phyloP scores from a whole-genome alignment of 2,888 invertebrate species.

The Hirudinaria manillensis region DNA sequence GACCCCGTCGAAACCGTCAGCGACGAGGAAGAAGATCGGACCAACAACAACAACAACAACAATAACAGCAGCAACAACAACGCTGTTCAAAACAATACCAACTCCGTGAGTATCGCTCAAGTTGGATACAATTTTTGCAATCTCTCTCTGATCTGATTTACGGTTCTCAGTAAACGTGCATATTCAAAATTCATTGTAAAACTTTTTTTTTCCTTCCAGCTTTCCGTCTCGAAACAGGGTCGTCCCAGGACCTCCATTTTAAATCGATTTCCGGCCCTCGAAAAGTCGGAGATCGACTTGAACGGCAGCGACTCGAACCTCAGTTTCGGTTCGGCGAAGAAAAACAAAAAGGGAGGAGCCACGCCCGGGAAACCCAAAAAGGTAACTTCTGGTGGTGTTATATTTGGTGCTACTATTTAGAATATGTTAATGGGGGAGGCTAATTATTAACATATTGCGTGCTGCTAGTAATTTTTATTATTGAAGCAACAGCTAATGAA shows the following conservation, averaged over 20 bases:
- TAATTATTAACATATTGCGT: background rate
- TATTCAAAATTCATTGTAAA: too few relatives aligned
- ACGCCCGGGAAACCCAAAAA: conserved; percentile 10
- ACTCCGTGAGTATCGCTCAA: background rate
- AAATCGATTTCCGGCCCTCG: background rate
- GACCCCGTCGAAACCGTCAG: conserved; percentile 34
- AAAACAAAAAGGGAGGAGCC: conserved; percentile 19
- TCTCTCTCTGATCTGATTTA: too few relatives aligned
- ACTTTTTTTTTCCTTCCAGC: too few relatives aligned
- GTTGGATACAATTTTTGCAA: background rate
- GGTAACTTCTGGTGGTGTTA: background rate
- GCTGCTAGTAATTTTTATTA: background rate
- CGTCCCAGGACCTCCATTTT: background rate
- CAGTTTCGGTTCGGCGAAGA: conserved; percentile 18
- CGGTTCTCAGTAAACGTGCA: too few relatives aligned
- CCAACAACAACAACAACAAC: background rate
- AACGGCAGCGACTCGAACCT: conserved; percentile 7
- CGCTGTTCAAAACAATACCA: background rate
- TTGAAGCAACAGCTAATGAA: too few relatives aligned
- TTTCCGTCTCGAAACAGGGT: background rate
- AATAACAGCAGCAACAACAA: background rate
- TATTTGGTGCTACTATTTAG: too few relatives aligned
- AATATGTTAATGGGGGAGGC: too few relatives aligned
- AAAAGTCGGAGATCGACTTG: background rate
- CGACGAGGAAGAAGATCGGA: conserved; percentile 16